Evolutionary conservation across 2,888 invertebrate genomes (phyloP).

Genomic region (Ametastegia equiseti): DNA sequence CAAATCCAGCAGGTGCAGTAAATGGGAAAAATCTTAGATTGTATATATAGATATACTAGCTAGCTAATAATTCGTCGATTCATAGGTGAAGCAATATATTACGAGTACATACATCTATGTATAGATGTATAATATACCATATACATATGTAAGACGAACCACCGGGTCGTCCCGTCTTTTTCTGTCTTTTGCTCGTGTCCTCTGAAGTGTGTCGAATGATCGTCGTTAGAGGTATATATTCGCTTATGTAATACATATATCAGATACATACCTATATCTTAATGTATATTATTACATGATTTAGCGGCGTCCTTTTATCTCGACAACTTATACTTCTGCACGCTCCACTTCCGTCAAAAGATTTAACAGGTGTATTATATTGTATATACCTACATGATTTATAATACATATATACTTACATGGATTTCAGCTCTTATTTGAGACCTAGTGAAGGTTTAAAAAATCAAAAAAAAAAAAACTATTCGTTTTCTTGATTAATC

Average conservation of each 20-base stretch:
- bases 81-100: too few species aligned
- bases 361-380: background rate
- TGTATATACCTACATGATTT: too few species aligned
- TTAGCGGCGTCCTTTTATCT: background rate
- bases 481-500: too few species aligned
- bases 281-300: background rate
- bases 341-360: background rate
- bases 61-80: too few species aligned
- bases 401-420: too few species aligned
- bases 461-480: too few species aligned
- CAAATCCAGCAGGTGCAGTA: too few species aligned
- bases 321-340: background rate
- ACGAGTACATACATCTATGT: too few species aligned
- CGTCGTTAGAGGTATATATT: constrained; percentile 4
- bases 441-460: too few species aligned
- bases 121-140: background rate
- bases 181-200: background rate
- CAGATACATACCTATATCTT: background rate
- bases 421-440: too few species aligned
- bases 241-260: background rate
- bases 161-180: background rate
- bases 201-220: background rate
- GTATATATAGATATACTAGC: too few species aligned
- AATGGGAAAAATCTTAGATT: too few species aligned
- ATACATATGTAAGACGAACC: background rate